Evolutionary conservation across 2,113 vertebrate species (phyloP).

Genomic region (Myiagra hebetior): DNA sequence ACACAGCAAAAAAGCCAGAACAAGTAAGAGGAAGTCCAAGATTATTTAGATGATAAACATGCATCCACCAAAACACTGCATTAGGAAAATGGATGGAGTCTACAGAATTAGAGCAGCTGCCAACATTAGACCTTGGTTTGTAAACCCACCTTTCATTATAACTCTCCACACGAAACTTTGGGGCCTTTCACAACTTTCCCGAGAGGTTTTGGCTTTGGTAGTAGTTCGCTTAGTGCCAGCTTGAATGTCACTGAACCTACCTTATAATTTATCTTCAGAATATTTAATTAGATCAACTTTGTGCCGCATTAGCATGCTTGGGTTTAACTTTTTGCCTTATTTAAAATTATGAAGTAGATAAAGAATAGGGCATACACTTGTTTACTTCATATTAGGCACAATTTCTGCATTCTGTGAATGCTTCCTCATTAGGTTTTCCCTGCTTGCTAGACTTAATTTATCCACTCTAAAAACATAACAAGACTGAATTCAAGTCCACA

Average conservation of each 20-base stretch:
- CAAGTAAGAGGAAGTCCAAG: neutral
- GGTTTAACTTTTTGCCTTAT: neutral
- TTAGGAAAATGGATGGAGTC: neutral
- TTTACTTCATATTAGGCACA: neutral
- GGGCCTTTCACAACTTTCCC: neutral
- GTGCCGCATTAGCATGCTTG: neutral
- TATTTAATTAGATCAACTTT: neutral
- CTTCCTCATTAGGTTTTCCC: neutral
- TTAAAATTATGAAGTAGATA: neutral
- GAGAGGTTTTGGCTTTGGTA: neutral
- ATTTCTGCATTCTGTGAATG: neutral
- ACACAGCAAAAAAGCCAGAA: neutral
- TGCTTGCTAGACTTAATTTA: neutral
- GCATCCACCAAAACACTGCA: neutral
- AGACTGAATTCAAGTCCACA: neutral
- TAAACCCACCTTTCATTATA: neutral
- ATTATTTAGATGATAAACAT: neutral
- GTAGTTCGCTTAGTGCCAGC: neutral
- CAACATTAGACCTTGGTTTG: neutral
- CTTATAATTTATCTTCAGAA: neutral
- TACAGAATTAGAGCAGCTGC: neutral
- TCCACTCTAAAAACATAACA: neutral
- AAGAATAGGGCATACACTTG: neutral
- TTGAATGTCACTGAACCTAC: neutral
- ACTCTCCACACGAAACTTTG: neutral